Base-by-base conservation (phyloP, 2,888 invertebrate genomes). In the Physocephala rufipes region DNA sequence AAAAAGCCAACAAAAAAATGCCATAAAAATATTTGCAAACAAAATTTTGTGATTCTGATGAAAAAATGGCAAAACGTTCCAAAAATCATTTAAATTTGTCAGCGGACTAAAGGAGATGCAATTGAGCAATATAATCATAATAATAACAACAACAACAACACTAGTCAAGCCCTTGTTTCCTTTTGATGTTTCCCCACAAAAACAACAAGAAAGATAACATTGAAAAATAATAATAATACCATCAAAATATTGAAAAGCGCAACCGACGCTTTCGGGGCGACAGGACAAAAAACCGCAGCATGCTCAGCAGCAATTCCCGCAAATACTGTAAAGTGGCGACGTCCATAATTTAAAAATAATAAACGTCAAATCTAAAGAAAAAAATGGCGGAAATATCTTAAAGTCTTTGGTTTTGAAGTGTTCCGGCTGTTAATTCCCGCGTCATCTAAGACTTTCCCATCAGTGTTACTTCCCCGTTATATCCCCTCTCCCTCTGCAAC, bases 181-280 rank as follows among this genome's bases (percentile, higher is more conserved):
- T 73, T 76, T 76, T 76, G 76, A 76, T 74, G 74, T 76, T 72
- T 73, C 66, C 74, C 49, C 62, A 76, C 72, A 76, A 76, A 68
- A 74, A 67, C 55, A 64, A 72, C 66, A 74, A 73, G 65, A 67
- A 63, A 47, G 71, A 71, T 70, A 59, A 69, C 71, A 73, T 36
- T 7, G 9, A 36, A 36, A 9, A 7, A 4, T 36, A 36, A 75
- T 72, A 70, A 70, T 26, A 59, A 13, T 49, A 30, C 21, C 45
- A 43, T 55, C 16, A n/a, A n/a, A 58, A 30, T 43, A 15, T 53
- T 45, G 51, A 67, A 58, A 68, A 30, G 68, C 68, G 68, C 68
- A 68, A 68, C 68, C 49, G 68, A 28, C 68, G 68, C 36, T 24
- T 21, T 68, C n/a, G n/a, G 59, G 12, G 19, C 15, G 15, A 28